Conservation (phyloP, 2,797 vertebrate species). For the Falco cherrug region DNA sequence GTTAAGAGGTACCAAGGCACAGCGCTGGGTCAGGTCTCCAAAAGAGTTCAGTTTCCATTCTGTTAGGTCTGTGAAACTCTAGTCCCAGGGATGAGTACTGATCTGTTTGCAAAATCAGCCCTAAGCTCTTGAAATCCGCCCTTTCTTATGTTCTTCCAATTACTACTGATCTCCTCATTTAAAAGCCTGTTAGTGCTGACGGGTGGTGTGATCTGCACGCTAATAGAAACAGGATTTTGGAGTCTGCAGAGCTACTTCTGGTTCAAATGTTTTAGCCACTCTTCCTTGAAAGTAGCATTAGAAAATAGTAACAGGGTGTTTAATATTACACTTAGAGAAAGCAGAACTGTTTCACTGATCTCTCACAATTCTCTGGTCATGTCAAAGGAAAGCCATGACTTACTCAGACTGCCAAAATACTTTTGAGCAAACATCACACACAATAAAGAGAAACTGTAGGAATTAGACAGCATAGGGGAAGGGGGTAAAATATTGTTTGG, state of each 20-base stretch:
- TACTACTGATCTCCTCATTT: background rate
- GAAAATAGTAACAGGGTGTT: background rate
- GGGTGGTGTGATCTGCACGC: background rate
- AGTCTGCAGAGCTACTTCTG: background rate
- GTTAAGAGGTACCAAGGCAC: background rate
- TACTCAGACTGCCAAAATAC: background rate
- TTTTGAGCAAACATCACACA: background rate
- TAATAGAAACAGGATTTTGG: background rate
- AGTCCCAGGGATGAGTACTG: background rate
- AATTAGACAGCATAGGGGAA: background rate
- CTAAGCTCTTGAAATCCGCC: background rate
- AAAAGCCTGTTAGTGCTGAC: background rate
- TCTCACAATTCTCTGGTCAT: background rate
- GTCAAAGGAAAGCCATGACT: background rate
- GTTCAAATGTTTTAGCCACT: background rate
- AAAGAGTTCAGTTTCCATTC: background rate
- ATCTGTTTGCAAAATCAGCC: conserved; percentile 1
- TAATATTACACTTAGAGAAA: background rate
- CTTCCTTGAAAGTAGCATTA: background rate
- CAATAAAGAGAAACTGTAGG: background rate
- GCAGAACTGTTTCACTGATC: background rate
- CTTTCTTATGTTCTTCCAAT: conserved; percentile 8
- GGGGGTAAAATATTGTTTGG: background rate
- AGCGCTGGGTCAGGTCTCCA: background rate
- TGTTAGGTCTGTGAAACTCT: background rate